These are phyloP conservation scores for Mungos mungo DNA, from an alignment of 2,113 vertebrate genomes.

Conservation along the genomic window DNA sequence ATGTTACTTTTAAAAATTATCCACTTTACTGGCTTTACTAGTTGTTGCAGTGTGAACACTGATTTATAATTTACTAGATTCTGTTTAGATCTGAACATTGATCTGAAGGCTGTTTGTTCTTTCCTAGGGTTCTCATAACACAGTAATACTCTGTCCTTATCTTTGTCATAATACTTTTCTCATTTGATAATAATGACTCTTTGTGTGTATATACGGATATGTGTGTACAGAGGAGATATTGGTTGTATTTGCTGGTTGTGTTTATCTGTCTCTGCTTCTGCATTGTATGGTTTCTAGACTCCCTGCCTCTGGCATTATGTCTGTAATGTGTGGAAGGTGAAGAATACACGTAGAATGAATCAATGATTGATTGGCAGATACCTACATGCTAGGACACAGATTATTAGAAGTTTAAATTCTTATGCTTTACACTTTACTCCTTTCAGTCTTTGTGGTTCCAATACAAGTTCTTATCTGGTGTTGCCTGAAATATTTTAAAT, in stretches of 20 bases:
- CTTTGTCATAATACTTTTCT: not conserved
- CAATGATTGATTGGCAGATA: not conserved
- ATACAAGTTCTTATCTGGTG: not conserved
- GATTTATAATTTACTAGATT: not conserved
- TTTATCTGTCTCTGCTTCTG: not conserved
- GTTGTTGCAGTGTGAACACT: not conserved
- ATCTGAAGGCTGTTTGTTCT: not conserved
- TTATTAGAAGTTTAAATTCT: not conserved
- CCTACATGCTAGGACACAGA: not conserved
- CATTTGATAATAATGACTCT: not conserved
- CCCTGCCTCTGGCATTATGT: not conserved
- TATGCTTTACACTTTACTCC: not conserved
- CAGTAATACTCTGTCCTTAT: not conserved
- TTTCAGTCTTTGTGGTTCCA: not conserved
- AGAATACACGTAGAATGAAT: not conserved
- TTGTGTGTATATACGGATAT: not conserved
- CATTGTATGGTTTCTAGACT: not conserved
- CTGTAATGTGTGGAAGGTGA: not conserved
- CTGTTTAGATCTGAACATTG: not conserved
- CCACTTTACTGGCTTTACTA: not conserved
- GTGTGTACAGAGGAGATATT: not conserved
- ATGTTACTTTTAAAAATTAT: not conserved
- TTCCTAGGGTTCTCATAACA: not conserved
- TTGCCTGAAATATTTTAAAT: conserved; percentile 14
- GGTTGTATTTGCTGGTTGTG: not conserved